Evolutionary conservation across 2,888 invertebrate genomes (phyloP).

Genomic region (Cryptophagus acutangulus): DNA sequence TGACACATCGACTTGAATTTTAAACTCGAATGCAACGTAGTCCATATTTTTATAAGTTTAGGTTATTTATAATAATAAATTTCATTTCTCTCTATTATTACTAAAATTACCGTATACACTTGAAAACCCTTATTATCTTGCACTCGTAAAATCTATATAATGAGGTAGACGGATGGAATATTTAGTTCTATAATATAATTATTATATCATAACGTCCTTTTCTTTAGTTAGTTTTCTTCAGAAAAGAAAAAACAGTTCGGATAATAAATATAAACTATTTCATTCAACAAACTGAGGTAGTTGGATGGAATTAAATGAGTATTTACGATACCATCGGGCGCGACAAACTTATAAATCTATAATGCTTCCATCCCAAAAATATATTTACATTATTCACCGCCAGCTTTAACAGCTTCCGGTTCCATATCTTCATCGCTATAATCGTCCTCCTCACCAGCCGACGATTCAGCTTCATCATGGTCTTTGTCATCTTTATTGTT

Average conservation of each 20-base stretch:
- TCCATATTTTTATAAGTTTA: constrained; percentile 20
- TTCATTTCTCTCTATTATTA: constrained; percentile 21
- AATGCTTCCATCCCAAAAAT: constrained; percentile 25
- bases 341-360: not conserved
- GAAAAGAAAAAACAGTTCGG: constrained; percentile 5
- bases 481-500: constrained; percentile 47
- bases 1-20: constrained; percentile 36
- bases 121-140: constrained; percentile 48
- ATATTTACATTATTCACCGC: constrained; percentile 38
- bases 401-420: constrained; percentile 49
- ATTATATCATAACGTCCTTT: too few species aligned
- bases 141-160: constrained; percentile 35
- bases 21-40: constrained; percentile 42
- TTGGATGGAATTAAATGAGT: constrained; percentile 60
- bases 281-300: constrained; percentile 58
- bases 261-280: constrained; percentile 31
- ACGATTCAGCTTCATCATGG: constrained; percentile 50
- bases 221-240: too few species aligned
- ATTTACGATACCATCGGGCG: constrained; percentile 12
- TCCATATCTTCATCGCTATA: constrained; percentile 51
- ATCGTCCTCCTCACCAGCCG: constrained; percentile 54
- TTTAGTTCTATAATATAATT: constrained; percentile 19
- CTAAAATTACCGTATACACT: constrained; percentile 45
- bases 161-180: constrained; percentile 51
- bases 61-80: constrained; percentile 22